Evolutionary conservation across 2,888 invertebrate species (phyloP), one percentile per base, ranked within the genome.

Genomic region (Serripes groenlandicus): DNA sequence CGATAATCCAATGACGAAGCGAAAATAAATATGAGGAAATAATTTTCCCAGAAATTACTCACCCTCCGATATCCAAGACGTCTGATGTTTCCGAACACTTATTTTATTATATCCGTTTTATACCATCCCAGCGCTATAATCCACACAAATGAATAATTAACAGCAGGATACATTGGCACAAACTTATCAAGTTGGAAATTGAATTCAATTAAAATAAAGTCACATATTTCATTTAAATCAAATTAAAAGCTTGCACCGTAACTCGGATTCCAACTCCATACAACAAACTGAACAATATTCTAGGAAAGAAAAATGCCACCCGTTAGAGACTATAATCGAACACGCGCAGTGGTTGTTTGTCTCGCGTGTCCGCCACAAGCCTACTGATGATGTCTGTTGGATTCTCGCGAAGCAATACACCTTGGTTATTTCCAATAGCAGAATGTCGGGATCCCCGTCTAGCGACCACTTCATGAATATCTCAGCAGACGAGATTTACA

Each of bases 401-500:
- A 11, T 60, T 34, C 72, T 66, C 71, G 72, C 64, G 32, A 56
- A 69, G 76, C 70, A 62, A 77, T 76, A 72, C 66, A 75, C 76
- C 71, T 66, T 80, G 34, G 26, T 15, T 52, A 34, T 34, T 73
- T 73, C 73, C 73, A 23, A 73, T 73, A 73, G 23, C 42, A 34
- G 71, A 62, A 60, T 73, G 62, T 73, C 62, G 60, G 42, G 42
- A 60, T 3, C 30, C 62, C n/a, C 28, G 60, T 73, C 73, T 73
- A 35, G 35, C 42, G 49, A n/a, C 42, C 49, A 60, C 73, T 42
- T 62, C 60, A 68, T 28, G 72, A 56, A 66, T 78, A n/a, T 81
- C 75, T 60, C 68, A 83, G 75, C 83, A 78, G 78, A 72, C 83
- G 70, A 83, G 78, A 78, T 75, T 71, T 75, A 72, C 83, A 83